Conservation (phyloP, 2,113 vertebrate genomes). For the Nestor notabilis region DNA sequence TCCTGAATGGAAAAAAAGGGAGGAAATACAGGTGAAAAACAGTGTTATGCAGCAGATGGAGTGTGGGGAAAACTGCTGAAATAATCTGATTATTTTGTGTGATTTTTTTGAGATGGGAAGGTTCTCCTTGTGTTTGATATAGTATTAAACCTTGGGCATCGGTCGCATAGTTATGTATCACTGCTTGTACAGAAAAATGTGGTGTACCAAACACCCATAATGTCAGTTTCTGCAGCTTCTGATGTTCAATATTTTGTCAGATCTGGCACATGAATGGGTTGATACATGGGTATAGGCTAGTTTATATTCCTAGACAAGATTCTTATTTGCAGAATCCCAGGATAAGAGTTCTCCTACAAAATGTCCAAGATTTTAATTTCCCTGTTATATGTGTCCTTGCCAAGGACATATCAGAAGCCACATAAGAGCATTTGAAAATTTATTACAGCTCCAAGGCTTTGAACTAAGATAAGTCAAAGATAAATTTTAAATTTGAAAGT, state of each 20-base stretch:
- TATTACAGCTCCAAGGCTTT: slow-evolving; percentile 13
- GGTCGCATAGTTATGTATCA: background rate
- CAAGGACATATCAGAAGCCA: background rate
- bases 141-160: background rate
- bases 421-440: slow-evolving; percentile 4
- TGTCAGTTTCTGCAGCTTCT: background rate
- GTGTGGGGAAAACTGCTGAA: background rate
- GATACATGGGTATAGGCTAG: background rate
- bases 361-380: background rate
- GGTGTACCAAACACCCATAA: background rate
- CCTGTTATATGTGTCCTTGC: background rate
- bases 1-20: background rate
- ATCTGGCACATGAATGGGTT: background rate
- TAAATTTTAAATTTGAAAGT: slow-evolving; percentile 6
- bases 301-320: background rate
- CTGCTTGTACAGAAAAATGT: background rate
- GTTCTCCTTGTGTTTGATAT: background rate
- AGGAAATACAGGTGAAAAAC: background rate
- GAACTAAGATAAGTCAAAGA: background rate
- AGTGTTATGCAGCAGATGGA: background rate
- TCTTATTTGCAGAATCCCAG: background rate
- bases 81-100: background rate
- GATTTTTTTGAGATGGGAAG: background rate
- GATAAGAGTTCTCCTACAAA: background rate
- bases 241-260: background rate